Percentiles rank a stretch among this genome's conserved stretches.
These are phyloP conservation scores for human DNA, from an alignment of 2,113 vertebrate species.

Conservation along the genomic window DNA sequence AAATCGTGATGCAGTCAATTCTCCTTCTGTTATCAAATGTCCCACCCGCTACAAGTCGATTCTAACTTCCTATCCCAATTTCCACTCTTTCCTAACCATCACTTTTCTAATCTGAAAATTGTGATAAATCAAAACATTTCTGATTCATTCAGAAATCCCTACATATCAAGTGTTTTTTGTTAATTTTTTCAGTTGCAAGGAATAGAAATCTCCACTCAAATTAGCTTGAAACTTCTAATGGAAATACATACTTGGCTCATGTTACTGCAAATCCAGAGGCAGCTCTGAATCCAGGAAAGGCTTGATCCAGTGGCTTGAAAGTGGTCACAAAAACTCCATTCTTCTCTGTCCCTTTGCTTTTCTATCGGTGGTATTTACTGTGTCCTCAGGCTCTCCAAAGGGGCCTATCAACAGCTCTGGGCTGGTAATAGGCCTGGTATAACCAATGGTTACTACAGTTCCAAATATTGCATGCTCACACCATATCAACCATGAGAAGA, in stretches of 20 bases:
- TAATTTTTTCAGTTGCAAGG: background rate
- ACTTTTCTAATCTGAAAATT: background rate
- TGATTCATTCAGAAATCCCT: background rate
- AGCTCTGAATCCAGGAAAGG: background rate
- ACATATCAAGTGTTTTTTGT: background rate
- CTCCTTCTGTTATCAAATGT: background rate
- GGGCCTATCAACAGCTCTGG: background rate
- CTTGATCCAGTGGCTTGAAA: background rate
- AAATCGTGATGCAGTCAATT: background rate
- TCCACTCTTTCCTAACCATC: background rate
- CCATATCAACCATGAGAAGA: background rate
- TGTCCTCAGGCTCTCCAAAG: background rate
- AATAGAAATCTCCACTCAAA: background rate
- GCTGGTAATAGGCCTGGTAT: background rate
- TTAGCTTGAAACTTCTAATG: background rate
- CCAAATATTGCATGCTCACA: background rate
- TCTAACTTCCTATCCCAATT: background rate
- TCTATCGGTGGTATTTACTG: fast-evolving
- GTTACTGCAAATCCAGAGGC: background rate
- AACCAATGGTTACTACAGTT: background rate
- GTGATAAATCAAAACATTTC: background rate
- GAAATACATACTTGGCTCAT: background rate
- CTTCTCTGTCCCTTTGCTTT: background rate
- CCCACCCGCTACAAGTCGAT: background rate
- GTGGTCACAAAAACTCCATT: background rate